Conservation (phyloP, 2,888 invertebrate species). For the Yponomeuta plumbellus region DNA sequence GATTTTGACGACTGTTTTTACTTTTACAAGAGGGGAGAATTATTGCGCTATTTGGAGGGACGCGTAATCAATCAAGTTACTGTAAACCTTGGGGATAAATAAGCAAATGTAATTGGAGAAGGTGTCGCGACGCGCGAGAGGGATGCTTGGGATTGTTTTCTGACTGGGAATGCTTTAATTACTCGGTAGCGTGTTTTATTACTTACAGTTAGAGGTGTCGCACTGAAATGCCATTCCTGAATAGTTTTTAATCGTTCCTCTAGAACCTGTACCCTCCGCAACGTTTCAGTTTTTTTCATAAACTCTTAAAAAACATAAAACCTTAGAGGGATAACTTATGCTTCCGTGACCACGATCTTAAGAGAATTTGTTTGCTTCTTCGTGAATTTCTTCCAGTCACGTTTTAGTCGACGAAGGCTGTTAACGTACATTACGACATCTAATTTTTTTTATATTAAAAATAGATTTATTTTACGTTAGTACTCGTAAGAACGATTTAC, state of each 20-base stretch:
- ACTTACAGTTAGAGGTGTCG: not conserved
- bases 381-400: no score
- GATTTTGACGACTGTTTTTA: conserved; percentile 55
- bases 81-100: conserved; percentile 9
- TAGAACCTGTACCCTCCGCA: not conserved
- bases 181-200: conserved; percentile 1
- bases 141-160: not conserved
- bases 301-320: no score
- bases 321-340: no score
- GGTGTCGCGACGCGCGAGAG: not conserved
- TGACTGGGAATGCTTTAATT: not conserved
- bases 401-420: no score
- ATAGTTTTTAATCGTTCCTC: not conserved
- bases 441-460: no score
- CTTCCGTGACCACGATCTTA: no score
- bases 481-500: no score
- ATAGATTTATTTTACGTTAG: no score
- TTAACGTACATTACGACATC: no score
- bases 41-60: conserved; percentile 16
- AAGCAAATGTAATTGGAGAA: conserved; percentile 13
- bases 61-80: conserved; percentile 15
- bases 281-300: not conserved
- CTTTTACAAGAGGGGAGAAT: conserved; percentile 15
- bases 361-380: no score
- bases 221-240: not conserved